These are phyloP conservation scores for Orchesella cincta DNA, from an alignment of 1,140 invertebrate species.

Conservation along the genomic window DNA sequence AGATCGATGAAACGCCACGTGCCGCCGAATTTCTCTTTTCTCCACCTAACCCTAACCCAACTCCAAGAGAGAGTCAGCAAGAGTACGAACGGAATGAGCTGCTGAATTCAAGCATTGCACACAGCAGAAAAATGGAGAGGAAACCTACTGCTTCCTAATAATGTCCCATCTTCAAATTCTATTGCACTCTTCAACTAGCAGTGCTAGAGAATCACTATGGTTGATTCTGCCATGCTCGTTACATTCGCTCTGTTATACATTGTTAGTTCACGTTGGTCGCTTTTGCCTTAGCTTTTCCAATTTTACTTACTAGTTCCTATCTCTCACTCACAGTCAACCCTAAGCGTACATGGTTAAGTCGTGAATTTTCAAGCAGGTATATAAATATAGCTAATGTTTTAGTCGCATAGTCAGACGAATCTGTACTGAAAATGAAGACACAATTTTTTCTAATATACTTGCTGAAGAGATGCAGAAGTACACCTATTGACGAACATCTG, in stretches of 20 bases:
- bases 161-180: constrained; percentile 13
- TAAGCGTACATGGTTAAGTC: too few relatives aligned
- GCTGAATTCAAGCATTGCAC: background rate
- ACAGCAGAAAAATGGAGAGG: background rate
- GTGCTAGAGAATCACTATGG: background rate
- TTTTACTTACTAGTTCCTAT: too few relatives aligned
- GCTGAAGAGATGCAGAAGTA: too few relatives aligned
- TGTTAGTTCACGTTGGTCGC: background rate
- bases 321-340: too few relatives aligned
- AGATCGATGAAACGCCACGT: constrained; percentile 44
- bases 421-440: too few relatives aligned
- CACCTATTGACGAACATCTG: too few relatives aligned
- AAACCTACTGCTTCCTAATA: constrained; percentile 1
- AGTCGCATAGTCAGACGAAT: too few relatives aligned
- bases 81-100: background rate
- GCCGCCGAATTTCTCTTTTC: constrained; percentile 41
- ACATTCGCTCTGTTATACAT: background rate
- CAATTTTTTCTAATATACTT: too few relatives aligned
- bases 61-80: background rate
- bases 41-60: constrained; percentile 25
- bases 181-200: background rate
- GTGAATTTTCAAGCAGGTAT: too few relatives aligned
- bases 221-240: background rate
- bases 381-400: too few relatives aligned
- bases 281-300: background rate